These are phyloP conservation scores for Blennius ocellaris DNA, from an alignment of 2,113 vertebrate species.

Conservation along the genomic window DNA sequence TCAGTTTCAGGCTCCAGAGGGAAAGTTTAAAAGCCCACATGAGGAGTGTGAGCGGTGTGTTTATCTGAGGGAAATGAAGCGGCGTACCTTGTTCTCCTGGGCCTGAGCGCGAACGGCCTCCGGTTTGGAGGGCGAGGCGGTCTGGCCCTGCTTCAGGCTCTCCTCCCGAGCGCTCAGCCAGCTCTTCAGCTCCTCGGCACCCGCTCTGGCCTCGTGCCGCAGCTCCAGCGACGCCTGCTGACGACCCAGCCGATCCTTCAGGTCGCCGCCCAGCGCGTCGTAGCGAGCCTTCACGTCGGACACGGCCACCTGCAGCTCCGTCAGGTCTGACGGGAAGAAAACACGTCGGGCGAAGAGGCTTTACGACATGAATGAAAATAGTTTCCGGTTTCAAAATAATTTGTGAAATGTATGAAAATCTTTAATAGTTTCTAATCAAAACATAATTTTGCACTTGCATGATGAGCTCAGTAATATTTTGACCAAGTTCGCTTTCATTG, in stretches of 20 bases:
- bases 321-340: constrained; percentile 86
- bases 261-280: constrained; percentile 85
- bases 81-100: constrained; percentile 92
- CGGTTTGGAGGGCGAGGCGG: constrained; percentile 88
- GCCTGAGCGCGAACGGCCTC: constrained; percentile 91
- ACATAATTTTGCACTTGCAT: too few species aligned
- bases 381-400: too few species aligned
- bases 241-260: constrained; percentile 82
- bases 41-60: not conserved
- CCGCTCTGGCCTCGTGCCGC: constrained; percentile 85
- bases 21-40: not conserved
- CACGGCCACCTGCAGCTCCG: constrained; percentile 93
- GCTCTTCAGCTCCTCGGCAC: constrained; percentile 80
- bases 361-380: too few species aligned
- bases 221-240: constrained; percentile 85
- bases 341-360: not conserved
- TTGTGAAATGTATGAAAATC: too few species aligned
- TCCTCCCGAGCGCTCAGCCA: constrained; percentile 91
- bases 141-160: constrained; percentile 80
- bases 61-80: not conserved
- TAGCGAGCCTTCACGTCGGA: constrained; percentile 89
- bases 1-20: not conserved
- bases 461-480: too few species aligned
- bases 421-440: too few species aligned
- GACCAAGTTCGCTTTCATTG: too few species aligned